Conservation (phyloP, 2,888 invertebrate genomes). For the Xanthia icteritia region DNA sequence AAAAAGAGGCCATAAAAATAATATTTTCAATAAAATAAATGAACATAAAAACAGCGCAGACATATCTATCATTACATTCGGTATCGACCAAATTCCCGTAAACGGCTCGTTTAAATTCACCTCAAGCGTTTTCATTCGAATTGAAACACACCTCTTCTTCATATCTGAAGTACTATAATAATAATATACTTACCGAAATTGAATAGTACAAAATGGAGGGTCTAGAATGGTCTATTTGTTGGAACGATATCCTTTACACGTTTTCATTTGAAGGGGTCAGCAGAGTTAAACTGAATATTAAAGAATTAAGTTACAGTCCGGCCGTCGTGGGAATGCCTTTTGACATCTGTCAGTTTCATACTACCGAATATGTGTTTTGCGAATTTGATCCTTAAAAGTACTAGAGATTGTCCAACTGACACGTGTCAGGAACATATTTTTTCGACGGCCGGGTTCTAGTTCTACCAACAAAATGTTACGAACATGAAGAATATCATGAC, state of each 20-base stretch:
- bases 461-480: not conserved
- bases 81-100: conserved; percentile 46
- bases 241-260: conserved; percentile 44
- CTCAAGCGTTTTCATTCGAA: conserved; percentile 47
- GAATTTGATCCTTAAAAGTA: too few species aligned
- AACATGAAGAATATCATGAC: not conserved
- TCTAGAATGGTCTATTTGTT: conserved; percentile 48
- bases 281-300: conserved; percentile 6
- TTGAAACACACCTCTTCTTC: conserved; percentile 55
- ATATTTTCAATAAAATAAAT: conserved; percentile 4
- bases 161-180: conserved; percentile 52
- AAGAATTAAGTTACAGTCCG: not conserved
- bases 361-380: too few species aligned
- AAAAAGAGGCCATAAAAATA: not conserved
- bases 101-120: conserved; percentile 62
- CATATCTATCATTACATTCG: conserved; percentile 43
- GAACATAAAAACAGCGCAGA: conserved; percentile 22
- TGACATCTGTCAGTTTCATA: too few species aligned
- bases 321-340: too few species aligned
- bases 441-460: too few species aligned
- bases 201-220: conserved; percentile 55
- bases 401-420: too few species aligned
- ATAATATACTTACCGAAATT: conserved; percentile 63
- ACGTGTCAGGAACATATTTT: too few species aligned
- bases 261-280: conserved; percentile 35